A percentile compares a stretch with the other conserved stretches of the same genome.
phyloP scores from a whole-genome alignment of 1,140 invertebrate genomes.

The Cecropterus lyciades region DNA sequence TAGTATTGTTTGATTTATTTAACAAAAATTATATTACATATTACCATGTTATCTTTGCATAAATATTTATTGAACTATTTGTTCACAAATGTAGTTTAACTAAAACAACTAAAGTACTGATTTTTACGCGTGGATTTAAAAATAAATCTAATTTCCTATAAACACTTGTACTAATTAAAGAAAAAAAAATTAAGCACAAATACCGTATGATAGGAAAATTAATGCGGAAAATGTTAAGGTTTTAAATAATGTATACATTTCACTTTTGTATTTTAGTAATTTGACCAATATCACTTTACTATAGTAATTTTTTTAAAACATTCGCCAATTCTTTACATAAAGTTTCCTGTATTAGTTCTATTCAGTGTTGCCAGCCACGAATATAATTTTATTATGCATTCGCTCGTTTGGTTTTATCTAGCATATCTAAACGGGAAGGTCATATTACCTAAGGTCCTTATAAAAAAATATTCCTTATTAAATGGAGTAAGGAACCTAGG shows the following conservation, averaged over 20 bases:
- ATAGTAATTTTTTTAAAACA: not conserved
- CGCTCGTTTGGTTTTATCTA: conserved; percentile 23
- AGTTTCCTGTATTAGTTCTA: conserved; percentile 3
- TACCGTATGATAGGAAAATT: conserved; percentile 19
- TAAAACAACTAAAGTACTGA: conserved; percentile 6
- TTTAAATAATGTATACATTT: not conserved
- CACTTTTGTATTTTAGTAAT: conserved; percentile 9
- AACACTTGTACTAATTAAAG: conserved; percentile 29
- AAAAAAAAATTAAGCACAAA: conserved; percentile 34
- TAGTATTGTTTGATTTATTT: not conserved
- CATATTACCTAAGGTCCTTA: not conserved
- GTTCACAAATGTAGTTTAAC: not conserved
- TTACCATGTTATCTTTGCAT: not conserved
- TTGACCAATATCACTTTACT: conserved; percentile 1
- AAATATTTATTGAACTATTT: conserved; percentile 1
- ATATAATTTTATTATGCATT: conserved; percentile 7
- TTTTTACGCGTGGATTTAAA: conserved; percentile 10
- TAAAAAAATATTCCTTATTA: not conserved
- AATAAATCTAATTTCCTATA: conserved; percentile 25
- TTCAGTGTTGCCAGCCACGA: conserved; percentile 7
- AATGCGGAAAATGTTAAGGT: conserved; percentile 13
- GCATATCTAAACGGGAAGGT: conserved; percentile 19
- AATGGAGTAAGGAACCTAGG: not conserved
- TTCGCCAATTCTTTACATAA: conserved; percentile 1
- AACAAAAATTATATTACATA: not conserved